phyloP scores from a whole-genome alignment of 2,113 vertebrate genomes.

The Pycnonotus jocosus region DNA sequence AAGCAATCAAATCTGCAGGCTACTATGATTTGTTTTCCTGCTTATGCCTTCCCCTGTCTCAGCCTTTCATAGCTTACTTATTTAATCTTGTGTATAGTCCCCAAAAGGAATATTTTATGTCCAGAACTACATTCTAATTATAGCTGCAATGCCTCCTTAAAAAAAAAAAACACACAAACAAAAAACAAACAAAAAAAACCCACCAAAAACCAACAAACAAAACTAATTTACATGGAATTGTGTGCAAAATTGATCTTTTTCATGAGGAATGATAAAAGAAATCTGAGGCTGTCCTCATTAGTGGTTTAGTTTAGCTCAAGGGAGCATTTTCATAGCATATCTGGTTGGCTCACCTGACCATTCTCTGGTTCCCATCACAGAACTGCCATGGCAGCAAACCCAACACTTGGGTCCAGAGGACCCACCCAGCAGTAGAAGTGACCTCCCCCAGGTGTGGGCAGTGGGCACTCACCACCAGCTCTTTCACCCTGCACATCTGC shows the following conservation, averaged over 20 bases:
- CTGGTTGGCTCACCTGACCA: not conserved
- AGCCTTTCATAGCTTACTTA: not conserved
- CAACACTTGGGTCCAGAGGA: not conserved
- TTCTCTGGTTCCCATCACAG: not conserved
- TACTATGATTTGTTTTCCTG: not conserved
- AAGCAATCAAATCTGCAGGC: not conserved
- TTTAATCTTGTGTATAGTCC: not conserved
- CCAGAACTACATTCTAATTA: not conserved
- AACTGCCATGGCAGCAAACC: not conserved
- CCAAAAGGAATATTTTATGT: not conserved
- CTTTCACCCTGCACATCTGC: not conserved
- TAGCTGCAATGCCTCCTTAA: not conserved
- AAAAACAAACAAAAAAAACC: not conserved
- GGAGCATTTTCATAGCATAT: not conserved
- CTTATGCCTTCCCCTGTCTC: not conserved
- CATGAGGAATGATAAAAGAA: not conserved
- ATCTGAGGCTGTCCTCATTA: not conserved
- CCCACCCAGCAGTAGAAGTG: not conserved
- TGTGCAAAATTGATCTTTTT: not conserved
- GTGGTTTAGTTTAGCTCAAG: not conserved
- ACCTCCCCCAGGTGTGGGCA: not conserved
- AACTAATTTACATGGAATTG: not conserved
- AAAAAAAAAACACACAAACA: not conserved
- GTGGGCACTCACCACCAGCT: not conserved
- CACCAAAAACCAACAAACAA: not conserved